These are phyloP conservation scores for Rafetus swinhoei DNA, from an alignment of 2,113 vertebrate species.

Conservation along the genomic window DNA sequence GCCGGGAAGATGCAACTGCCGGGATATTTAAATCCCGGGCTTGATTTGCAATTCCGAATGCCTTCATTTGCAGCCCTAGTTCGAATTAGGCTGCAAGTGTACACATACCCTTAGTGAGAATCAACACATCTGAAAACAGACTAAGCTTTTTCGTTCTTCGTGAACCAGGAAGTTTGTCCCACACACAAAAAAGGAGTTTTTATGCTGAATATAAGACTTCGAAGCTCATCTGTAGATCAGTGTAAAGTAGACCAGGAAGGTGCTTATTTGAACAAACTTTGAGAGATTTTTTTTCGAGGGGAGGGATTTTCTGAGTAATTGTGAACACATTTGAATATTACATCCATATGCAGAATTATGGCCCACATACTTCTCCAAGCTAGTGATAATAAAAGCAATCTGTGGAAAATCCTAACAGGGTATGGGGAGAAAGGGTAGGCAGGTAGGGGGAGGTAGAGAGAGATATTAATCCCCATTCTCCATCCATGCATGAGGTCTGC, in stretches of 20 bases:
- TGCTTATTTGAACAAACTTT: background rate
- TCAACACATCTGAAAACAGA: background rate
- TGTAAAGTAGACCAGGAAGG: background rate
- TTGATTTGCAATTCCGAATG: too few species aligned
- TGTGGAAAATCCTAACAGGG: background rate
- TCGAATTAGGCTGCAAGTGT: too few species aligned
- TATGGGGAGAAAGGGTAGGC: too few species aligned
- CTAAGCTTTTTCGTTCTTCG: background rate
- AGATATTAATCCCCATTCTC: background rate
- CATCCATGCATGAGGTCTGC: too few species aligned
- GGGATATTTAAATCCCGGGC: too few species aligned
- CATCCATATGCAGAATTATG: fast-evolving
- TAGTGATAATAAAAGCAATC: background rate
- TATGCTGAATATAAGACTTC: background rate
- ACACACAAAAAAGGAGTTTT: background rate
- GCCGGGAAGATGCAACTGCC: too few species aligned
- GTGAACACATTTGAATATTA: background rate
- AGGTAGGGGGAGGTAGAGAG: too few species aligned
- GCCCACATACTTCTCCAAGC: background rate
- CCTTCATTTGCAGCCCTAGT: too few species aligned
- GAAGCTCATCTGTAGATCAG: background rate
- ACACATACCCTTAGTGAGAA: background rate
- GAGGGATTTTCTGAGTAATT: background rate
- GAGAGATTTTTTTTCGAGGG: background rate
- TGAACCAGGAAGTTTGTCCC: background rate